Evolutionary conservation across 1,140 invertebrate species (phyloP).

Genomic region (Brachionus rotundiformis): DNA sequence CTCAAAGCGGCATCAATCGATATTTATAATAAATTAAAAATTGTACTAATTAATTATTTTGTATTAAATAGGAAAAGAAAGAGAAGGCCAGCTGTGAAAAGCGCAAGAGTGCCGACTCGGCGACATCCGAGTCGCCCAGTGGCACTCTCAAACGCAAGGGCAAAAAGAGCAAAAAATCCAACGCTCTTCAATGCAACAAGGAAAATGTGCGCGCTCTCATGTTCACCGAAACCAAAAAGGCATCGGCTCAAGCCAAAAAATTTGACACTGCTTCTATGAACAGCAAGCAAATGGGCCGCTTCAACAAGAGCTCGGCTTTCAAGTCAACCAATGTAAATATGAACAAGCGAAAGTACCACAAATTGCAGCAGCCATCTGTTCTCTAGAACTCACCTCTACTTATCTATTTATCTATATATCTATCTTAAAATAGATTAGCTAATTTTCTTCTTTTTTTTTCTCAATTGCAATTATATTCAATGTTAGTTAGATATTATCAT

Average conservation of each 20-base stretch:
- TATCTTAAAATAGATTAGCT: too few species aligned
- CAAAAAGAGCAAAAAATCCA: conserved; percentile 28
- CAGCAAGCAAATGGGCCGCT: conserved; percentile 17
- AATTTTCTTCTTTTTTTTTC: too few species aligned
- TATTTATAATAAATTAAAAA: background rate
- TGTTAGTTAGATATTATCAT: background rate
- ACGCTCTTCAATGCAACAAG: background rate
- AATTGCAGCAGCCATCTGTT: conserved; percentile 19
- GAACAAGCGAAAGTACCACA: conserved; percentile 30
- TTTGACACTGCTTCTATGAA: background rate
- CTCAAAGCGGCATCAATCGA: background rate
- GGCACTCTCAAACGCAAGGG: conserved; percentile 25
- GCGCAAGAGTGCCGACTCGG: background rate
- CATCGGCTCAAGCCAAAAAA: background rate
- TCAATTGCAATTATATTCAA: background rate
- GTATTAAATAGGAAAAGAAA: background rate
- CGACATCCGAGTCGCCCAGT: background rate
- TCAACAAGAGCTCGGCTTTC: conserved; percentile 20
- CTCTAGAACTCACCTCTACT: background rate
- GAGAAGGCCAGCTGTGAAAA: background rate
- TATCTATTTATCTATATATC: too few species aligned
- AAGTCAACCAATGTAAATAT: conserved; percentile 39
- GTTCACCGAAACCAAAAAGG: background rate
- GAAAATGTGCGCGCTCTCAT: conserved; percentile 15
- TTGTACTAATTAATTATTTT: background rate